A percentile compares a stretch with the other conserved stretches of the same genome.
These are phyloP conservation scores for Gnatocerus cornutus DNA, from an alignment of 2,888 invertebrate genomes.

Conservation along the genomic window DNA sequence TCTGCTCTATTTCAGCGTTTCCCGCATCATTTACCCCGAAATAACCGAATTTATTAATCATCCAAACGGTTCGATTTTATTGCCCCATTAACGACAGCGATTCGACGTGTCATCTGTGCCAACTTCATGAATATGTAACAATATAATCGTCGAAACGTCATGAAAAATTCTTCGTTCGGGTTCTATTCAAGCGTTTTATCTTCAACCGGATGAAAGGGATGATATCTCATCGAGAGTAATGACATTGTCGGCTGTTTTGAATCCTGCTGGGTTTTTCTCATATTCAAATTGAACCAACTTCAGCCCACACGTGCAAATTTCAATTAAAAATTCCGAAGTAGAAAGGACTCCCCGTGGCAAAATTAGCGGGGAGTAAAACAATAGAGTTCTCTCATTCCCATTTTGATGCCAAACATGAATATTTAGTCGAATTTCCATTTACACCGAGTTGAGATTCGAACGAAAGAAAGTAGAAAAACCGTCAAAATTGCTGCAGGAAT, in stretches of 20 bases:
- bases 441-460: conserved; percentile 1
- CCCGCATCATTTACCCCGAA: conserved; percentile 3
- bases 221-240: conserved; percentile 22
- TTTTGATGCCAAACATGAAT: conserved; percentile 22
- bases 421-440: conserved; percentile 29
- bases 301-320: conserved; percentile 4
- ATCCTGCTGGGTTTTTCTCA: conserved; percentile 15
- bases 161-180: conserved; percentile 7
- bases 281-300: conserved; percentile 7
- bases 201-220: conserved; percentile 19
- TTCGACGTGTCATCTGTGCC: conserved; percentile 18
- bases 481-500: conserved; percentile 17
- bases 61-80: conserved; percentile 16
- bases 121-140: conserved; percentile 33
- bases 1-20: neutral
- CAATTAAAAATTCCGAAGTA: conserved; percentile 14
- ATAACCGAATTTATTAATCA: conserved; percentile 23
- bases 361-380: conserved; percentile 2
- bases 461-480: conserved; percentile 15
- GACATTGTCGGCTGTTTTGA: conserved; percentile 24
- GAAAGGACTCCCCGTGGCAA: neutral
- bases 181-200: conserved; percentile 16
- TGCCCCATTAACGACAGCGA: conserved; percentile 24
- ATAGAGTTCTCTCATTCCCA: conserved; percentile 2
- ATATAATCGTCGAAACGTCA: conserved; percentile 14